Evolutionary conservation across 2,888 invertebrate genomes (phyloP), one percentile per base, ranked within the genome.

Genomic region (Chrysotoxum bicinctum): DNA sequence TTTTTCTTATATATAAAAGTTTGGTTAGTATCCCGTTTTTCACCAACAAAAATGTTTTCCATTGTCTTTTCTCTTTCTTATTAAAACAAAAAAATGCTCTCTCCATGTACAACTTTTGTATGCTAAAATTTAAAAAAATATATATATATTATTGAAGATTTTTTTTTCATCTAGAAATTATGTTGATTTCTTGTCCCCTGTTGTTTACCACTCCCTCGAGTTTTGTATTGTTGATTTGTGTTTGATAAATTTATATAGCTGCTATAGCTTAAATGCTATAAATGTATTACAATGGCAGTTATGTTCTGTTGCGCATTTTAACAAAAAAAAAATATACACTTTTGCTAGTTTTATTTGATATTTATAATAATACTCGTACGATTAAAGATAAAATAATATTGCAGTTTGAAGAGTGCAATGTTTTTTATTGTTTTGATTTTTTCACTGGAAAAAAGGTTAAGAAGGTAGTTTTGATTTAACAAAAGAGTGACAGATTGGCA

Each of bases 71-170:
- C 69, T 73, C 66, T 66, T 62, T 78, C 40, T 78, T 68, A 69
- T 73, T 43, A 14, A n/a, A 21, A 16, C 6, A 30, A 10, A 62
- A 30, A 19, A 30, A 14, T 30, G 30, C 64, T 64, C 69, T 85
- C 72, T 80, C 52, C 77, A 85, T 85, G 77, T 81, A 72, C 81
- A 76, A 80, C 56, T 81, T 43, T 70, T 80, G 81, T 85, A 77
- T 85, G 85, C 85, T 85, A 81, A 73, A 81, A 72, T 45, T 68
- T 30, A 54, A 74, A 45, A 72, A 52, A 45, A 75, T 66, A 48
- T 32, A n/a, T n/a, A n/a, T n/a, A 37, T 19, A 12, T 32, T 32
- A 16, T 62, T 32, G 7, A n/a, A n/a, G n/a, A 43, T 45, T 26
- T 45, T 19, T 32, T 30, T 45, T 21, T 32, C 21, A 14, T n/a